These are phyloP conservation scores for Gymnobelideus leadbeateri DNA, from an alignment of 2,113 vertebrate genomes.

Conservation along the genomic window DNA sequence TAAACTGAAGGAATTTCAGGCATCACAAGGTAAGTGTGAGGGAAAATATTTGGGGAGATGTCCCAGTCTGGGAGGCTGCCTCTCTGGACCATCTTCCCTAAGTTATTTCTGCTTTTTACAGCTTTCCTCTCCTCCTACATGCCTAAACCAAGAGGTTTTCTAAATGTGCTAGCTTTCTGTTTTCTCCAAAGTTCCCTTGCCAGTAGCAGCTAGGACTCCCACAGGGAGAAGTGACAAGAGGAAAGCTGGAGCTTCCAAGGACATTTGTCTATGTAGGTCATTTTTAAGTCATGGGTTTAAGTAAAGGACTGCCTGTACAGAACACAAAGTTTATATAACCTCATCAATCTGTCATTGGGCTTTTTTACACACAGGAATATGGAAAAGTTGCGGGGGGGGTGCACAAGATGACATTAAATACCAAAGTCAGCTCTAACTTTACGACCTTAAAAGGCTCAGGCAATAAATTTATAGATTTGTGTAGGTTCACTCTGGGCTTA, in stretches of 20 bases:
- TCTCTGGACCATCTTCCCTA: background rate
- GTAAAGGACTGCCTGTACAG: background rate
- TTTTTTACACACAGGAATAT: background rate
- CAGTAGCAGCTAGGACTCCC: background rate
- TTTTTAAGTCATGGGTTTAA: background rate
- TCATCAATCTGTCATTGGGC: background rate
- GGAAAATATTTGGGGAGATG: background rate
- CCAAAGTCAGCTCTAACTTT: background rate
- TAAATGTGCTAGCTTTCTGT: background rate
- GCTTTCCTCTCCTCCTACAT: background rate
- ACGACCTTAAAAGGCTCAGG: background rate
- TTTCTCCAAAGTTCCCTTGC: background rate
- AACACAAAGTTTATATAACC: background rate
- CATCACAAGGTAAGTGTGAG: background rate
- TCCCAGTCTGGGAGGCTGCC: background rate
- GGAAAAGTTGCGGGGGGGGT: background rate
- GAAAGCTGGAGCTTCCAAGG: background rate
- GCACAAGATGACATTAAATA: background rate
- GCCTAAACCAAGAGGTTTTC: background rate
- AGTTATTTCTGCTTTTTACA: background rate
- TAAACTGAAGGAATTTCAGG: background rate
- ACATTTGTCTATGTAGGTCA: constrained; percentile 2
- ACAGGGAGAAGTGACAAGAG: background rate
- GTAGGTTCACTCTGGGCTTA: background rate
- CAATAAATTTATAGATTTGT: background rate